Percentiles rank a stretch among this genome's conserved stretches.
phyloP scores from a whole-genome alignment of 2,888 invertebrate genomes.

The Xylocampa areola region DNA sequence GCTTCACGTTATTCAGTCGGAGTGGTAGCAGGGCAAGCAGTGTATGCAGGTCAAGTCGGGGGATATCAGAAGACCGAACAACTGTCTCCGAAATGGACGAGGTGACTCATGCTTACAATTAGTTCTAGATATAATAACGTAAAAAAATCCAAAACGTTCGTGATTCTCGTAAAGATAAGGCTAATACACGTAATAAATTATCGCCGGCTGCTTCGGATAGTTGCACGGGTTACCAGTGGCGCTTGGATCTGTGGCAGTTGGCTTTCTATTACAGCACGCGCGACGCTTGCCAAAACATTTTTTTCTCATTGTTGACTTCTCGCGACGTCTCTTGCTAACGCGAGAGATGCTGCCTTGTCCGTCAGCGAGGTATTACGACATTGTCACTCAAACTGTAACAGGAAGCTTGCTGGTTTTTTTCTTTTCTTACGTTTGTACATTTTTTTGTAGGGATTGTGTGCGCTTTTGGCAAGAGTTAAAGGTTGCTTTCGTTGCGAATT shows the following conservation, averaged over 20 bases:
- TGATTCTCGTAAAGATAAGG: conserved; percentile 66
- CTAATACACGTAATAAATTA: conserved; percentile 76
- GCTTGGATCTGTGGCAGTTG: conserved; percentile 67
- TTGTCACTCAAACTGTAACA: conserved; percentile 73
- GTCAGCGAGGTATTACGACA: conserved; percentile 65
- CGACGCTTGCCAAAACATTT: conserved; percentile 78
- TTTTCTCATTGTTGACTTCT: conserved; percentile 80
- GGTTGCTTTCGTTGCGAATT: conserved; percentile 63
- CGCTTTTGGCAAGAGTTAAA: conserved; percentile 70
- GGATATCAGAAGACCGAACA: conserved; percentile 91
- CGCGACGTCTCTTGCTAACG: conserved; percentile 69
- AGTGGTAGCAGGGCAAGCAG: conserved; percentile 90
- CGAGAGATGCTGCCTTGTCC: conserved; percentile 73
- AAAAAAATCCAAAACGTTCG: conserved; percentile 61
- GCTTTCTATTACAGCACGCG: conserved; percentile 67
- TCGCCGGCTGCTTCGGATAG: conserved; percentile 66
- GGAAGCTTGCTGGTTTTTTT: conserved; percentile 71
- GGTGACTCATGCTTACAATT: conserved; percentile 81
- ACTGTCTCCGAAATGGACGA: conserved; percentile 92
- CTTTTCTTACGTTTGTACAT: conserved; percentile 53
- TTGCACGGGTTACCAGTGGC: conserved; percentile 70
- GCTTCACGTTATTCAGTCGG: conserved; percentile 92
- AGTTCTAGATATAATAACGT: conserved; percentile 57
- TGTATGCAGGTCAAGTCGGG: conserved; percentile 85
- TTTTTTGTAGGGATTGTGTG: conserved; percentile 63